Conservation (phyloP, 1,140 invertebrate species). For the Lucilia cuprina region DNA sequence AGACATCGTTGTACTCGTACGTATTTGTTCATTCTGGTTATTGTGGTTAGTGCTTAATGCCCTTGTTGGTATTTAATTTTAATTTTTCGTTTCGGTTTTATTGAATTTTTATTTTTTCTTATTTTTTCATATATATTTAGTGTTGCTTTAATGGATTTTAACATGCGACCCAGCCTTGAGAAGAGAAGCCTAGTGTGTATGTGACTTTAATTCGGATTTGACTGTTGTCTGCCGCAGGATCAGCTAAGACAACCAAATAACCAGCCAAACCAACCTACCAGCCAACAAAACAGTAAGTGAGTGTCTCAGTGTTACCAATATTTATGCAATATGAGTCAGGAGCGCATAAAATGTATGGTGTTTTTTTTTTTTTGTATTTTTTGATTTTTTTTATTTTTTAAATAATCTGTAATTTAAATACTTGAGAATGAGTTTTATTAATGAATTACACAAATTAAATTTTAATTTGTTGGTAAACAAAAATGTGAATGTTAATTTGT, state of each 20-base stretch:
- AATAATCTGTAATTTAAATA: background rate
- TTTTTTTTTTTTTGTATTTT: background rate
- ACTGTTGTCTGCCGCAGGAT: background rate
- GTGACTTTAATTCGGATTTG: background rate
- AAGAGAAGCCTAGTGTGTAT: background rate
- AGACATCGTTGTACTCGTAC: background rate
- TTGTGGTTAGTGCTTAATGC: constrained; percentile 12
- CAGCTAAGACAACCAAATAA: background rate
- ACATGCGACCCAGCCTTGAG: background rate
- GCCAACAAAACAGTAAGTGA: no score
- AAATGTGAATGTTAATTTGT: no score
- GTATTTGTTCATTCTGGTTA: constrained; percentile 3
- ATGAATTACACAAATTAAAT: background rate
- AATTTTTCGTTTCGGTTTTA: constrained; percentile 17
- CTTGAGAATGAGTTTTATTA: background rate
- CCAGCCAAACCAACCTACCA: no score
- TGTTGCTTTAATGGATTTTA: constrained; percentile 26
- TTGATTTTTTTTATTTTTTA: background rate
- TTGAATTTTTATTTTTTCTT: constrained; percentile 5
- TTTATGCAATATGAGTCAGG: background rate
- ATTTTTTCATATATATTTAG: background rate
- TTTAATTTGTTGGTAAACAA: no score
- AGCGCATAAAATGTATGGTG: background rate
- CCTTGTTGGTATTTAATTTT: constrained; percentile 16
- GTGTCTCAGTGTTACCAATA: background rate